Base-by-base conservation (phyloP, 1,140 invertebrate species). In the Bombus terrestris region DNA sequence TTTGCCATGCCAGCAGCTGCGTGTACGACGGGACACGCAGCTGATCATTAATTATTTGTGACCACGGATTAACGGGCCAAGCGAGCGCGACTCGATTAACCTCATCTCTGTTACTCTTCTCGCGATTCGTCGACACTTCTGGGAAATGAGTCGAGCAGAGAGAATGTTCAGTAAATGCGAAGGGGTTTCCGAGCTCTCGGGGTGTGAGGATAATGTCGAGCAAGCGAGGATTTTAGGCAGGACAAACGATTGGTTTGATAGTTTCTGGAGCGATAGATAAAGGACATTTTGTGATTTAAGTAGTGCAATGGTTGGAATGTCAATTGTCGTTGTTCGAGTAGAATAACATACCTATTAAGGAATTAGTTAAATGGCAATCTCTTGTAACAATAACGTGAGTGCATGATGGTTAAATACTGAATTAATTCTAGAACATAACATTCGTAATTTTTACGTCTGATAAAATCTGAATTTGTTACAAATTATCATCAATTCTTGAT, bases 1-100 rank as follows among this genome's bases (percentile, higher is more conserved):
- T 89, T 77, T 28, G 72, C 83, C 75, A 78, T 80, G 77, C 69
- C 76, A 86, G 86, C 90, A 91, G 89, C 89, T 91, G 89, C 86
- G 81, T 59, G 13, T 35, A 1, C 35, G 37, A 39, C 37, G 37
- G 28, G 28, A 80, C 76, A 88, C 75, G 62, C 83, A 86, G 88
- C 86, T 88, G 88, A 88, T 83, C 86, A 77, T 89, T 88, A 88
- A 89, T 89, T 89, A 89, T 89, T 89, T 71, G 87, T 77, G 72
- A 71, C 79, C 41, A n/a, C 53, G 86, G 80, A 88, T 86, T 88
- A 89, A 86, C 83, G 85, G 68, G 66, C 69, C 75, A 75, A 85
- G 68, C 75, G 85, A 87, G 66, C 57, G 59, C 76, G 37, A 39
- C 8, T 39, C 47, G 64, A 75, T 69, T 59, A 68, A 71, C 69